These are phyloP conservation scores for Sander lucioperca DNA, from an alignment of 2,113 vertebrate genomes.

Conservation along the genomic window DNA sequence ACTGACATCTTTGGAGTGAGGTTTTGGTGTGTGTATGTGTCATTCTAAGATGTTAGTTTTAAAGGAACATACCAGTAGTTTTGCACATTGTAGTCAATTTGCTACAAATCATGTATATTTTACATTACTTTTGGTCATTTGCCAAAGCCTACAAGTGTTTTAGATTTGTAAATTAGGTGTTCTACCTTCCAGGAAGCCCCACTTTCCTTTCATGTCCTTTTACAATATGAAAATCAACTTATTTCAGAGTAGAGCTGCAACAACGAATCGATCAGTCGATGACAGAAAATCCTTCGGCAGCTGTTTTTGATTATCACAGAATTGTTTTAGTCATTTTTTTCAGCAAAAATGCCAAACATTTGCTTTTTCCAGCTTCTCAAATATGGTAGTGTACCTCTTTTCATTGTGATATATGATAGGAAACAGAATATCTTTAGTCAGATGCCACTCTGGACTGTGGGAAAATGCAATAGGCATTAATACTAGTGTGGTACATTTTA, in stretches of 20 bases:
- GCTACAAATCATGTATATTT: background rate
- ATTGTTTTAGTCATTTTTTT: background rate
- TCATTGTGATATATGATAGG: background rate
- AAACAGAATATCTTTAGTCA: background rate
- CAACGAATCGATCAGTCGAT: background rate
- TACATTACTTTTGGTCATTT: background rate
- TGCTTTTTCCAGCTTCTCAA: background rate
- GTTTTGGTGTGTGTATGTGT: constrained; percentile 26
- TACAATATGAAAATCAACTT: background rate
- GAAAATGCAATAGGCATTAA: background rate
- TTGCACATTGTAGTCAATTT: background rate
- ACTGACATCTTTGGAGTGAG: constrained; percentile 47
- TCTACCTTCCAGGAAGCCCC: background rate
- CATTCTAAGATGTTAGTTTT: constrained; percentile 1
- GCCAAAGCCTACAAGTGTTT: background rate
- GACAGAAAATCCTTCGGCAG: background rate
- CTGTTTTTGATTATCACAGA: background rate
- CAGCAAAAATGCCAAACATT: background rate
- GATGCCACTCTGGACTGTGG: background rate
- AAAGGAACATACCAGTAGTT: background rate
- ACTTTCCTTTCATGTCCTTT: background rate
- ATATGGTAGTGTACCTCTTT: background rate
- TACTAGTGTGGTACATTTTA: background rate
- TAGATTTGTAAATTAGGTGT: background rate
- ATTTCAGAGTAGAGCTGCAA: background rate